These are phyloP conservation scores for Sebastes minor DNA, from an alignment of 2,797 vertebrate genomes.

Conservation along the genomic window DNA sequence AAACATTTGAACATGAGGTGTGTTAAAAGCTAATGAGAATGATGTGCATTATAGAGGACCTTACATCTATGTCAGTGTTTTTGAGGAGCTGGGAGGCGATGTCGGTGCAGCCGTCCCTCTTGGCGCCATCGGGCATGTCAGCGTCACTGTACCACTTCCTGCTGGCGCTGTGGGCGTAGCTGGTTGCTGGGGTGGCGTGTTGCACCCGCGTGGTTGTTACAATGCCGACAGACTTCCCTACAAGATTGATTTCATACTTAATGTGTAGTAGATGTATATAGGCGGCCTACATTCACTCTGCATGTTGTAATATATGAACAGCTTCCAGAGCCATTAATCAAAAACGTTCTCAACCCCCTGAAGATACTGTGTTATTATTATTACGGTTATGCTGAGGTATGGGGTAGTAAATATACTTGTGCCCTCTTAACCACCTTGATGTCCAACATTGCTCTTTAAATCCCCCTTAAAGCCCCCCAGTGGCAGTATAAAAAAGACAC, in stretches of 20 bases:
- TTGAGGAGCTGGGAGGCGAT: slow-evolving; percentile 80
- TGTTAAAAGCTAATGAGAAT: background rate
- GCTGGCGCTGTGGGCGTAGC: slow-evolving; percentile 83
- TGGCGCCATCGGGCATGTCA: slow-evolving; percentile 72
- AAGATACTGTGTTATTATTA: background rate
- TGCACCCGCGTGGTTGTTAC: slow-evolving; percentile 84
- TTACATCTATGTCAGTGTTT: slow-evolving; percentile 80
- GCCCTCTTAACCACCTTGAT: background rate
- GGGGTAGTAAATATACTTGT: background rate
- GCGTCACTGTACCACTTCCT: slow-evolving; percentile 84
- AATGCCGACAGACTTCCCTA: slow-evolving; percentile 85
- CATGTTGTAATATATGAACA: background rate
- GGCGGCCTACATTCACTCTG: background rate
- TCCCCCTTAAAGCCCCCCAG: background rate
- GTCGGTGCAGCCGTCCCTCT: slow-evolving; percentile 75
- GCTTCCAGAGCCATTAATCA: background rate
- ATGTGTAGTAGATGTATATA: background rate
- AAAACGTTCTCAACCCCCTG: background rate
- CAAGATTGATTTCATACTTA: background rate
- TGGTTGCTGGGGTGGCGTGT: slow-evolving; percentile 81
- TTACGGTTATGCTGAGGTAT: background rate
- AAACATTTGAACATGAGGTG: background rate
- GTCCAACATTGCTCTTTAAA: background rate
- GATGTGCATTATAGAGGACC: background rate
- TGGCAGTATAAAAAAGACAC: background rate